Base-by-base conservation (phyloP, 2,797 vertebrate species). In the Melanotaenia boesemani region DNA sequence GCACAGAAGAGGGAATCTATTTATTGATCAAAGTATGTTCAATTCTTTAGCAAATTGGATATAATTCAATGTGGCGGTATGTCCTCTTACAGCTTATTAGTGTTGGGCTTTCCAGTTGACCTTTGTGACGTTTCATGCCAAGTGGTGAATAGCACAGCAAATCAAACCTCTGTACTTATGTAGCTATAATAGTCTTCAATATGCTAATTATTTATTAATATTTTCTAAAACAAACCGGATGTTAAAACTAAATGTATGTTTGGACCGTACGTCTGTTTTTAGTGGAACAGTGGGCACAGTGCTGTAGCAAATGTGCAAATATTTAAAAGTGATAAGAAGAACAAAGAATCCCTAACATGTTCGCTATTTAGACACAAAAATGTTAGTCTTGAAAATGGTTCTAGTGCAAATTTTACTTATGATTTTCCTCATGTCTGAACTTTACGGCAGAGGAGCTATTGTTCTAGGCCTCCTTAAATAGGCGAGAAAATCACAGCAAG, bases 51-150 rank as follows among this genome's bases (percentile, higher is more conserved):
- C 26, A 18, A 57, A 30, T 50, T n/a, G 20, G 46, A 50, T 50
- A 50, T 50, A 22, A 20, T 50, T 50, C 46, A 50, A 16, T 16
- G 4, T 57, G 26, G 55, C 6, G 2, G 26, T 8, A 57, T 32
- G 26, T 32, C 55, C 55, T 57, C 26, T 32, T 57, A 57, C 55
- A 57, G 26, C 55, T 57, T 57, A 30, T 57, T 57, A 28, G 26
- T 16, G 28, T 30, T 57, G 55, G 26, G 28, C 28, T 32, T 24
- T 57, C 55, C 28, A 12, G 55, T 30, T 57, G 28, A 57, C 7
- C 26, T 57, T 15, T 30, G 26, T 32, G 28, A 57, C 5, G 2
- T 6, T 16, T 18, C 18, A 9, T 48, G 46, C 46, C 44, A 48
- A 48, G 18, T 48, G 20, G 46, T 20, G 46, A 48, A 48, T 9